phyloP scores from a whole-genome alignment of 2,797 vertebrate species.

The Periparus ater region DNA sequence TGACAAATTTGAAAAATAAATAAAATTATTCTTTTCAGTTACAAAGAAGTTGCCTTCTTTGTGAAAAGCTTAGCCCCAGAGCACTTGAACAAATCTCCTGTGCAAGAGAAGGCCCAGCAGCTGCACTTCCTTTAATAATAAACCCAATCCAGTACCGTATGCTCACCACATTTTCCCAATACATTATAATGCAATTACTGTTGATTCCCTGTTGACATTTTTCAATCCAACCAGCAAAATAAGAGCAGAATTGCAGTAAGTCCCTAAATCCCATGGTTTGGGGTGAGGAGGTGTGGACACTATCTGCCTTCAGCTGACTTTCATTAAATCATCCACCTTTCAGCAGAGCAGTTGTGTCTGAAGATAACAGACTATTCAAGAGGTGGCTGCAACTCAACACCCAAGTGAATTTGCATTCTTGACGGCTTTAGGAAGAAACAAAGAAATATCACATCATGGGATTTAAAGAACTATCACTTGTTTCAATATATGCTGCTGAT shows the following conservation, averaged over 20 bases:
- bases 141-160: background rate
- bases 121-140: background rate
- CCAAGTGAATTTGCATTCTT: background rate
- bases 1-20: background rate
- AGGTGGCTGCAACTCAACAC: background rate
- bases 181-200: background rate
- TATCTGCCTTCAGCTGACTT: constrained; percentile 43
- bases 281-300: background rate
- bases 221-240: background rate
- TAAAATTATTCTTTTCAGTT: background rate
- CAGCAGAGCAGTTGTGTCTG: constrained; percentile 3
- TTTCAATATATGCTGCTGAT: constrained; percentile 67
- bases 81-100: background rate
- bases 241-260: background rate
- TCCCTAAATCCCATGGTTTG: background rate
- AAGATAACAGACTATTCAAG: background rate
- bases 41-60: background rate
- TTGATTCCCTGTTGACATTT: background rate
- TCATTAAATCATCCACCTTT: constrained; percentile 47
- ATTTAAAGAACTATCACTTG: constrained; percentile 29
- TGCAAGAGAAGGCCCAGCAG: background rate
- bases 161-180: background rate
- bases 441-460: constrained; percentile 66
- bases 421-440: background rate
- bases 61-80: background rate